A percentile compares a stretch with the other conserved stretches of the same genome.
Evolutionary conservation across 1,140 invertebrate genomes (phyloP).

Genomic region (Amyelois transitella): DNA sequence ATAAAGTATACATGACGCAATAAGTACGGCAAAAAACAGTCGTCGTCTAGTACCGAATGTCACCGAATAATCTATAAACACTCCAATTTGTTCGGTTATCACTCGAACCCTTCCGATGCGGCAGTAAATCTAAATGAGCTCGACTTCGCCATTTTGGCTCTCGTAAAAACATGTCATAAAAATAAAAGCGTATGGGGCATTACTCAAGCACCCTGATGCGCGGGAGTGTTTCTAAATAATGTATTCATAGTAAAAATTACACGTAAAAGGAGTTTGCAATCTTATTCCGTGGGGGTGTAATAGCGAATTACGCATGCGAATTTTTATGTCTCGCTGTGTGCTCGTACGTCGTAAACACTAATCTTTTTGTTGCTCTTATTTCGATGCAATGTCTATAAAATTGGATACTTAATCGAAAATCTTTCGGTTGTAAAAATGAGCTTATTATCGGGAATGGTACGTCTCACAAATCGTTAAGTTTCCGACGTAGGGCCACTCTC

Average conservation of each 20-base stretch:
- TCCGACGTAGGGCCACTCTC: background rate
- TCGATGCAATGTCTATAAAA: constrained; percentile 20
- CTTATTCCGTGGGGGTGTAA: constrained; percentile 16
- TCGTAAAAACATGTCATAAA: constrained; percentile 29
- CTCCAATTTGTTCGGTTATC: constrained; percentile 3
- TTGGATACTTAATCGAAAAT: constrained; percentile 15
- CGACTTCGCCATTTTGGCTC: constrained; percentile 5
- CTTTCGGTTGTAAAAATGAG: constrained; percentile 1
- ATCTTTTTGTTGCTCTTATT: constrained; percentile 22
- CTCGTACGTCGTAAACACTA: constrained; percentile 36
- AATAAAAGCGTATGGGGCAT: constrained; percentile 26
- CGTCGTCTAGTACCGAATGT: background rate
- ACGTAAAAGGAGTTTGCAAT: constrained; percentile 21
- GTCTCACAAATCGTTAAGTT: background rate
- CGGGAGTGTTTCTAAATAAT: constrained; percentile 17
- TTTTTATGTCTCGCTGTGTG: constrained; percentile 16
- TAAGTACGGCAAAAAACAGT: background rate
- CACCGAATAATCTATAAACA: constrained; percentile 2
- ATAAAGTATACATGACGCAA: background rate
- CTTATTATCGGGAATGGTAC: background rate
- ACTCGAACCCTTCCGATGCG: constrained; percentile 5
- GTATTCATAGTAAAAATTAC: constrained; percentile 39
- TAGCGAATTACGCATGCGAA: constrained; percentile 22
- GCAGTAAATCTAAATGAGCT: constrained; percentile 2
- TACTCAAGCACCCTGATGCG: constrained; percentile 1